Evolutionary conservation across 2,113 vertebrate species (phyloP), one percentile per base, ranked within the genome.

Genomic region (Pedetes capensis): DNA sequence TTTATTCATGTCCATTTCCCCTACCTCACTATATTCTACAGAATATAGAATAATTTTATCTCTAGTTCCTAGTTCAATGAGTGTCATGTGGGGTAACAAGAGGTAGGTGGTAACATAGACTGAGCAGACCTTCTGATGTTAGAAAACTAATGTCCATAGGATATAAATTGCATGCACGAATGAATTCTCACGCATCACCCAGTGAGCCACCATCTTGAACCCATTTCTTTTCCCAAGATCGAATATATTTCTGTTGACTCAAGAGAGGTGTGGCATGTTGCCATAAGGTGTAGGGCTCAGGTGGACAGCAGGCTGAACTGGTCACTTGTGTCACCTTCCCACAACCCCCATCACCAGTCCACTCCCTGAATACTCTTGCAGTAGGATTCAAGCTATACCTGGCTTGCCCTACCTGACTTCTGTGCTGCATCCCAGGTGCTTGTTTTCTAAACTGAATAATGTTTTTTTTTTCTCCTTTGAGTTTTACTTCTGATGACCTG

Each of bases 381-480:
- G 5, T 16, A 29, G 20, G 42, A 63, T 32, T 82, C 44, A 16
- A 8, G 18, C 47, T 55, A 7, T 20, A 4, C 12, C 63, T 32
- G 39, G 74, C 32, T 37, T 32, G 4, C 37, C 34, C 13, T 59
- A 3, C 13, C 66, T 78, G 80, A 17, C 27, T 32, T 82, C 75
- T 20, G 27, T 0, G 1, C 25, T 44, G 32, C 4, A 32, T 18
- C 61, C 39, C 12, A 57, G 27, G 25, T 51, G 0, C 12, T 1
- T 20, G 17, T 88, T 81, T 74, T 82, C 86, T 17, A 78, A 81
- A 51, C 74, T 18, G 57, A 87, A 47, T 47, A 53, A 42, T 9
- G 42, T n/a, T 61, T 63, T 47, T 79, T 23, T 72, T 23, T 57
- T 72, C 34, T 37, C n/a, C n/a, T n/a, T n/a, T n/a, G n/a, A 20